A percentile compares a stretch with the other conserved stretches of the same genome.
These are phyloP conservation scores for Chironex yamaguchii DNA, from an alignment of 30 jellyfish, hydroid and myxozoan species.

Conservation along the genomic window DNA sequence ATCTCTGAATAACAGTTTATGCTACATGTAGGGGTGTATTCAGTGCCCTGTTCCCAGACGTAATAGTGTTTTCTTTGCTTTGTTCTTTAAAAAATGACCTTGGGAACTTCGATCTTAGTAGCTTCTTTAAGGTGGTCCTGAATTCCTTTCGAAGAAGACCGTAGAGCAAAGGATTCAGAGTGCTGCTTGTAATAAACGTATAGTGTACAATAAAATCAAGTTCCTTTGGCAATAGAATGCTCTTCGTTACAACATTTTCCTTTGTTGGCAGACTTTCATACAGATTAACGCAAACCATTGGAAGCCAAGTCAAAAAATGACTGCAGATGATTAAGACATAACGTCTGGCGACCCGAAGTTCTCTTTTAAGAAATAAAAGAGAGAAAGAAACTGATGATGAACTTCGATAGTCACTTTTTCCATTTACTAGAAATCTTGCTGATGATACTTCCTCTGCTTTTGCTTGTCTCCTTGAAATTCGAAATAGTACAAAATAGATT, in stretches of 20 bases:
- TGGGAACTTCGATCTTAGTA: too few relatives aligned
- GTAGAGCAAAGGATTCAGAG: not conserved
- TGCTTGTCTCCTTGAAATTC: not conserved
- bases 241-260: too few relatives aligned
- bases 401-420: not conserved
- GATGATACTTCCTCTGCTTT: not conserved
- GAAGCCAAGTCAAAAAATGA: not conserved
- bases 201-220: not conserved
- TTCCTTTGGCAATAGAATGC: too few relatives aligned
- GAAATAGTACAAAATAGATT: not conserved
- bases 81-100: too few relatives aligned
- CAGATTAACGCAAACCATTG: not conserved
- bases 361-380: not conserved
- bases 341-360: not conserved
- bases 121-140: not conserved
- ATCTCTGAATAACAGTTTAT: too few relatives aligned
- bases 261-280: not conserved
- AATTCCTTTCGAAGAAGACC: not conserved
- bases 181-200: not conserved
- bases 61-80: too few relatives aligned
- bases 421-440: not conserved
- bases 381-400: not conserved
- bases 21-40: too few relatives aligned
- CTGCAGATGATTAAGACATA: not conserved
- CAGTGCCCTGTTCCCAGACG: too few relatives aligned